Base-by-base conservation (phyloP, 2,888 invertebrate species). In the Tolmerus cingulatus region DNA sequence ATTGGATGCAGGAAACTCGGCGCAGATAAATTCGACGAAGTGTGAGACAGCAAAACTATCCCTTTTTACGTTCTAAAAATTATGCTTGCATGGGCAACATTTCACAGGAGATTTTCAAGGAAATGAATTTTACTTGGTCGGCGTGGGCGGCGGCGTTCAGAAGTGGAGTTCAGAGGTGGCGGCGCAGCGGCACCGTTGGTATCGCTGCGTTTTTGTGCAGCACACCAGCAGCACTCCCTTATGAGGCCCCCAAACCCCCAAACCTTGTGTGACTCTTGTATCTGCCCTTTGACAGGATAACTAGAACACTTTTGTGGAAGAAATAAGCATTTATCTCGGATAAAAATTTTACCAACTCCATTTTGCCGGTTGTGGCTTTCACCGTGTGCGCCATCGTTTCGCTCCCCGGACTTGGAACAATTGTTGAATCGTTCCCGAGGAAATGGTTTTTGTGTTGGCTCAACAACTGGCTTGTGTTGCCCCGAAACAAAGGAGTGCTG, bases 21-120 rank as follows among this genome's bases (percentile, higher is more conserved):
- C 23, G 84, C 74, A 84, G 66, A 84, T 74, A 84, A 84, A 57
- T 84, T 84, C 66, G 74, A 84, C 57, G 74, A 84, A 84, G 84
- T 84, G 74, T 84, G 84, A 84, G 34, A 57, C 84, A 66, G 84
- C 37, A 43, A 84, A 84, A 84, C 84, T 84, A 57, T 74, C 84
- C 84, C 74, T 84, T 84, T n/a, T 66, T 74, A 84, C 74, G 74
- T 84, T 84, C 74, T 84, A 74, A 84, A 74, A 84, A 66, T 84
- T 84, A 84, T 84, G 74, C 84, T 84, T 84, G 84, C 84, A 84
- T 84, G 84, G 84, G 23, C 37, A 84, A 40, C 84, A 84, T 84
- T 84, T 57, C 84, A 84, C 57, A 66, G 57, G 66, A 84, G 66
- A 84, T 84, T 74, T n/a, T 84, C 84, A 84, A 74, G 34, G 57